Base-by-base conservation (phyloP, 2,797 vertebrate species). In the Euthynnus affinis region DNA sequence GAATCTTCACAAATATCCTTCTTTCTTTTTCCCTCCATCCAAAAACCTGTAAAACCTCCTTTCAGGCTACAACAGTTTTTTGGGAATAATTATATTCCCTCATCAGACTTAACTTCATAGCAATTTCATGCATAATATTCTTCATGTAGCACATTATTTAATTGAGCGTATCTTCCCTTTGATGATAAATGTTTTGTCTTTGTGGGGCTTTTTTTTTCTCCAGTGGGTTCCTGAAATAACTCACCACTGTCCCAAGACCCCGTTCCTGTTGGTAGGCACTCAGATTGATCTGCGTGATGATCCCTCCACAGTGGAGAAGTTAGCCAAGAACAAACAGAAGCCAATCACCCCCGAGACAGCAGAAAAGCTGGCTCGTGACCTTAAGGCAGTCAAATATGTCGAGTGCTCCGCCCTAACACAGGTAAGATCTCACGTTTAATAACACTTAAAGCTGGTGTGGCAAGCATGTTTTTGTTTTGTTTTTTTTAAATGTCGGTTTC, bases 251-350 rank as follows among this genome's bases (percentile, higher is more conserved):
- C 96, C 94, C 83, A 96, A 96, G 94, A 96, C 95, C 60, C 95
- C 95, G 1, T 96, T 96, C 91, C 93, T 96, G 78, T 83, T 96
- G 92, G 95, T 96, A 8, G 96, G 96, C 80, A 96, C 96, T 57
- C 95, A 96, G 89, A 96, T 95, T 17, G 96, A 96, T 87, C 86
- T 96, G 76, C 92, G 96, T 14, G 96, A 96, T 12, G 95, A 96
- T 83, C 96, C 96, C 20, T 94, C 94, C 52, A 96, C 95, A 15
- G 93, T 93, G 75, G 95, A 95, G 85, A 96, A 95, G 89, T 88
- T 96, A 49, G 94, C 95, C 74, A 96, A 95, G 89, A 96, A 96
- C 92, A 96, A 96, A 90, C 95, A 96, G 89, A 96, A 96, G 86
- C 95, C 95, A 12, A 95, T 96, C 84, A 95, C 93, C 75, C 93